Conservation (phyloP, 2,888 invertebrate species). For the Nemurella pictetii region DNA sequence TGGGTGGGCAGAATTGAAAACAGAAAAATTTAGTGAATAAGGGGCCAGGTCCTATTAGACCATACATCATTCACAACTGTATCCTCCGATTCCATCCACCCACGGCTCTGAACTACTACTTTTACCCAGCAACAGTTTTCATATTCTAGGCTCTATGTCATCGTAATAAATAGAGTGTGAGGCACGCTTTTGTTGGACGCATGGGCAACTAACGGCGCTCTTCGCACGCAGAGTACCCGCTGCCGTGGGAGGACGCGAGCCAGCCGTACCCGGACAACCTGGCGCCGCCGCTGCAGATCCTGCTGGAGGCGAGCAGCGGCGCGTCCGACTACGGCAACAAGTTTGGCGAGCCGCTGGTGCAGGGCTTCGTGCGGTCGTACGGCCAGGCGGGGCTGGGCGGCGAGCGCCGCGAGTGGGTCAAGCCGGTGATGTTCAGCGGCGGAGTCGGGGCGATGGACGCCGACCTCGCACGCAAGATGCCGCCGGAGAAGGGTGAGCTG, state of each 20-base stretch:
- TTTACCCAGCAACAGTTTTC: too few relatives aligned
- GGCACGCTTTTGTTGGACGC: too few relatives aligned
- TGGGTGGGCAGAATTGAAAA: too few relatives aligned
- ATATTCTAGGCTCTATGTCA: too few relatives aligned
- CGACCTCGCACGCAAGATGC: slow-evolving; percentile 74
- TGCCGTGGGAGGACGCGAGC: slow-evolving; percentile 81
- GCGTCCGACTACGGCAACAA: slow-evolving; percentile 99
- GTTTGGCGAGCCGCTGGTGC: slow-evolving; percentile 94
- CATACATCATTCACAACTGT: too few relatives aligned
- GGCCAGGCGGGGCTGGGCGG: slow-evolving; percentile 68
- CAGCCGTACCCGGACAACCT: slow-evolving; percentile 85
- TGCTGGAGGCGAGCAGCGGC: slow-evolving; percentile 95
- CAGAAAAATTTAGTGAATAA: too few relatives aligned
- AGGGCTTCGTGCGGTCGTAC: slow-evolving; percentile 90
- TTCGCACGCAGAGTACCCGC: slow-evolving; percentile 66
- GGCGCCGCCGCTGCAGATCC: slow-evolving; percentile 84
- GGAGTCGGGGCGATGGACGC: slow-evolving; percentile 92
- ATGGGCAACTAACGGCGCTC: too few relatives aligned
- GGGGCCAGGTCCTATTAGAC: too few relatives aligned
- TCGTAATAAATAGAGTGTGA: too few relatives aligned
- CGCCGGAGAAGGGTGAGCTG: slow-evolving; percentile 71
- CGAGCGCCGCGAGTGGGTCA: slow-evolving; percentile 88
- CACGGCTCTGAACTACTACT: too few relatives aligned
- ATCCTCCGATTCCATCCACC: too few relatives aligned
- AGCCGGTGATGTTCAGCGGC: slow-evolving; percentile 98